A percentile compares a stretch with the other conserved stretches of the same genome.
Evolutionary conservation across 2,797 vertebrate species (phyloP).

Genomic region (Poeciliopsis turneri): DNA sequence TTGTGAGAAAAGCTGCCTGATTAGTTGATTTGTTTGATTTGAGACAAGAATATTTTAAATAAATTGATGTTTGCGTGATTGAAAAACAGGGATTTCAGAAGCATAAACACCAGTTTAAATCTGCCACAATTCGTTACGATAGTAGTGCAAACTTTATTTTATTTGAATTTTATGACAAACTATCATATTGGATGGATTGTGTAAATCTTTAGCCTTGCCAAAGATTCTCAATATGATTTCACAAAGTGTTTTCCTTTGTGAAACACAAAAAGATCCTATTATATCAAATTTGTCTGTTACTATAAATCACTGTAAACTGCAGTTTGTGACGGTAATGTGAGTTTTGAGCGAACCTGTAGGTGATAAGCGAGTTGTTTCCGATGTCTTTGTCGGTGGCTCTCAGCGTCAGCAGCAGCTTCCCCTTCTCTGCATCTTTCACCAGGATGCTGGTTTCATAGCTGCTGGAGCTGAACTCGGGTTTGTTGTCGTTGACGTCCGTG

Average conservation of each 20-base stretch:
- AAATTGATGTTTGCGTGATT: not conserved
- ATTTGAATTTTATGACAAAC: not conserved
- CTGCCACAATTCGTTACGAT: not conserved
- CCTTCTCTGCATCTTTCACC: constrained; percentile 70
- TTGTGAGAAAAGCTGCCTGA: not conserved
- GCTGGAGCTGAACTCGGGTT: constrained; percentile 72
- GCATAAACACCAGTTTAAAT: not conserved
- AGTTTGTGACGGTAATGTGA: not conserved
- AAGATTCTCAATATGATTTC: not conserved
- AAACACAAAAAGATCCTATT: not conserved
- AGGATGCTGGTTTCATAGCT: constrained; percentile 64
- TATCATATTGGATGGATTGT: not conserved
- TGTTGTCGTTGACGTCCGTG: constrained; percentile 81
- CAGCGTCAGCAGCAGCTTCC: constrained; percentile 70
- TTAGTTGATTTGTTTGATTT: not conserved
- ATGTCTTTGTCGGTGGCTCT: constrained; percentile 75
- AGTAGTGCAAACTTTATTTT: not conserved
- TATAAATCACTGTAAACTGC: not conserved
- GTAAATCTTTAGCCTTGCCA: not conserved
- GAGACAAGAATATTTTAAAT: not conserved
- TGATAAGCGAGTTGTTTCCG: constrained; percentile 76
- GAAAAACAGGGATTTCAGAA: not conserved
- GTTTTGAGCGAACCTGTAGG: constrained; percentile 76
- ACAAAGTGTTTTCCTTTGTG: not conserved
- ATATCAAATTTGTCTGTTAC: not conserved